Evolutionary conservation across 92 coral and sea anemone genomes (phyloP), one percentile per base, ranked within the genome.

Genomic region (Pocillopora meandrina): DNA sequence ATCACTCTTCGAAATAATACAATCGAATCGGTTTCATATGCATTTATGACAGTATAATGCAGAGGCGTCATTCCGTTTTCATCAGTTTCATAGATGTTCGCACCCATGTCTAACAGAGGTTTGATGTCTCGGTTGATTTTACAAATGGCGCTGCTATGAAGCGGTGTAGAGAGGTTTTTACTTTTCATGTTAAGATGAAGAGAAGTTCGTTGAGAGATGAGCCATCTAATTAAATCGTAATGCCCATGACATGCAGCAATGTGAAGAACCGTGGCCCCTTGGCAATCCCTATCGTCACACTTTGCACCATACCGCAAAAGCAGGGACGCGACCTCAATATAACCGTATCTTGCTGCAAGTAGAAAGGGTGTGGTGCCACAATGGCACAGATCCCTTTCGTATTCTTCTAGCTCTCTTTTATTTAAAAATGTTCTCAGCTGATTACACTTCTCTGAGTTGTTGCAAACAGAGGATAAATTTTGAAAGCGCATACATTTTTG

Each of bases 241-340:
- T 89, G 92, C 55, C 92, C 95, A 16, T 88, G 91, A 0, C 95
- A 92, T 2, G 95, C 86, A 13, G 95, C 95, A 23, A 89, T 72
- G 57, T 92, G 95, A 19, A 92, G 65, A 19, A 91, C 92, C 20
- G 92, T 79, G 26, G 89, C 72, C 0, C 90, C 95, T 18, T 87
- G 68, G 18, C 91, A 89, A 23, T 92, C 92, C 63, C 35, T 76
- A 12, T 65, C 90, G 52, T 63, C n/a, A 2, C 26, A 9, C 19
- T 69, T 58, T 23, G 95, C 95, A 14, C 84, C 92, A 69, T 81
- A 64, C 18, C 82, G 55, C 13, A 89, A 20, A 16, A 92, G 90
- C 15, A 85, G 19, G 10, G 36, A 16, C 1, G 74, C 86, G 1
- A 89, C 77, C 2, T 75, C 71, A 52, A 61, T 26, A 20, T 72